Evolutionary conservation across 2,888 invertebrate genomes (phyloP), one percentile per base, ranked within the genome.

Genomic region (Ormyrus labotus): DNA sequence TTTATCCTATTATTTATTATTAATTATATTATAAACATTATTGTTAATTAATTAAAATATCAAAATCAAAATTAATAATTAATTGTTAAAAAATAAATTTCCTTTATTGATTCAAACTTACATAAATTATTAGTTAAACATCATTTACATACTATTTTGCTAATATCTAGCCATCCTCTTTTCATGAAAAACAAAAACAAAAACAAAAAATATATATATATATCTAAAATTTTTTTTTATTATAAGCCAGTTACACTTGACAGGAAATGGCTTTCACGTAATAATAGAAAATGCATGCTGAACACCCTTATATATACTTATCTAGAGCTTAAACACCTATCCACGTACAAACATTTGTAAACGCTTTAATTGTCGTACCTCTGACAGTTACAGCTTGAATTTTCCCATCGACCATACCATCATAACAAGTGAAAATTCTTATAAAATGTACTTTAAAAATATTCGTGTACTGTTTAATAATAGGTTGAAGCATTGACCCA

Each of bases 401-500:
- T 57, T 57, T 57, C 60, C 61, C 19, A 61, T 34, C 10, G 11
- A 64, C n/a, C 13, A 11, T n/a, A 45, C 6, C 19, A 65, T 7
- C n/a, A 47, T 63, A 34, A 55, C 34, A 6, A 64, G 6, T 7
- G 5, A 64, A 10, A 65, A 7, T 57, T 19, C 9, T 7, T n/a
- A 8, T 50, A n/a, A 60, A 4, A 34, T 34, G 34, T 34, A 34
- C 34, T 34, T 34, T 34, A 34, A 34, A 34, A 34, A 34, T 13
- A 70, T 1, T 64, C 19, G 5, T 64, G 1, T 48, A 55, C 34
- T 13, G 5, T 53, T 19, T 10, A 9, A 11, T 63, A 34, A 34
- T 82, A 97, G 97, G 95, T 96, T 72, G 96, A 96, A 87, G 94
- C 95, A 74, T 91, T 97, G 83, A 96, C 96, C 91, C 92, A 93